These are phyloP conservation scores for Tinea trinotella DNA, from an alignment of 2,888 invertebrate genomes.

Conservation along the genomic window DNA sequence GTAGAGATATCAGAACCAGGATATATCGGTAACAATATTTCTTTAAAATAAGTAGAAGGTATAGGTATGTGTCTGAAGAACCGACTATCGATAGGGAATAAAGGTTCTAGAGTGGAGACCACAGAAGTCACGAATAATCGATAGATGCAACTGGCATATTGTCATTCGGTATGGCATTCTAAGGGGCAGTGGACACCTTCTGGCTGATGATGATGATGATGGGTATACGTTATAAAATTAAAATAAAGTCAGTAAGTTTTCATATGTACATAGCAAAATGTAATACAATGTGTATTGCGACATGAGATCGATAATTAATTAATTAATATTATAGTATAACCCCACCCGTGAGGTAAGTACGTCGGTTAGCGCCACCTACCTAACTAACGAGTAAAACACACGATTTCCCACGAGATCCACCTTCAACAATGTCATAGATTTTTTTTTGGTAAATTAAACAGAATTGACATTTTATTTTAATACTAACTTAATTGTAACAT, in stretches of 20 bases:
- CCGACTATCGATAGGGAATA: too few relatives aligned
- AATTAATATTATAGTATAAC: constrained; percentile 48
- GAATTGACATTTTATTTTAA: constrained; percentile 15
- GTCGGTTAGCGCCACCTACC: constrained; percentile 37
- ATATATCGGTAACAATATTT: too few relatives aligned
- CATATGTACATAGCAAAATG: neutral
- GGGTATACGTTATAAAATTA: neutral
- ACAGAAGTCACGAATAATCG: too few relatives aligned
- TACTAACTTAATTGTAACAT: too few relatives aligned
- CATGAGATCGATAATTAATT: constrained; percentile 62
- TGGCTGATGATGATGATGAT: too few relatives aligned
- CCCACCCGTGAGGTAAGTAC: constrained; percentile 18
- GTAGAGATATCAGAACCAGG: too few relatives aligned
- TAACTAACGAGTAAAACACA: constrained; percentile 60
- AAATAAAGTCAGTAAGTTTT: neutral
- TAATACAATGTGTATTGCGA: neutral
- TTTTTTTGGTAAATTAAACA: constrained; percentile 21
- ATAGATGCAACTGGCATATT: too few relatives aligned
- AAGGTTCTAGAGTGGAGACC: too few relatives aligned
- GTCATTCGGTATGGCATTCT: too few relatives aligned
- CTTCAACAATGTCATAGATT: constrained; percentile 51
- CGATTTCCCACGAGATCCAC: constrained; percentile 65
- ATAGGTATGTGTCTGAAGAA: too few relatives aligned
- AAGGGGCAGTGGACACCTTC: too few relatives aligned
- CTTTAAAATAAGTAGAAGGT: too few relatives aligned